phyloP scores from a whole-genome alignment of 1,140 invertebrate genomes.

The Cyrtorhinus lividipennis region DNA sequence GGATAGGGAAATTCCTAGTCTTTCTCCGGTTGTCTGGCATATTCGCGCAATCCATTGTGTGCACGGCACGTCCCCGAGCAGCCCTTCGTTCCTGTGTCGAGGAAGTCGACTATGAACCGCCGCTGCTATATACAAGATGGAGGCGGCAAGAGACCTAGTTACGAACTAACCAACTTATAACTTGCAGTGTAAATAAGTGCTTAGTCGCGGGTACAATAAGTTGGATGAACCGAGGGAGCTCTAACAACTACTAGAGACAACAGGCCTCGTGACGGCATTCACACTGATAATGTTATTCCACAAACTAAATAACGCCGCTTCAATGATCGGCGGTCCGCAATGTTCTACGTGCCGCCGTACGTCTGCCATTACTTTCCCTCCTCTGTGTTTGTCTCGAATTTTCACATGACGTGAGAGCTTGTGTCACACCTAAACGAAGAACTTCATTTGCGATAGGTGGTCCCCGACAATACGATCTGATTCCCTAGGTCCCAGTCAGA shows the following conservation, averaged over 20 bases:
- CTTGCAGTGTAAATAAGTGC: neutral
- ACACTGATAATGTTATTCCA: neutral
- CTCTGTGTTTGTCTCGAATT: too few relatives aligned
- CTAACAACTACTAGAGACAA: neutral
- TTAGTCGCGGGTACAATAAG: neutral
- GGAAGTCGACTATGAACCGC: neutral
- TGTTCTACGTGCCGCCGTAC: too few relatives aligned
- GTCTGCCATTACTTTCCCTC: too few relatives aligned
- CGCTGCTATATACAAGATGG: neutral
- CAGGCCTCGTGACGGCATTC: neutral
- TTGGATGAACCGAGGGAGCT: neutral
- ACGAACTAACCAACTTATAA: neutral
- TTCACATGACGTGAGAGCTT: too few relatives aligned
- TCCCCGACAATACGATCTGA: too few relatives aligned
- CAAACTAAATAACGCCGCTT: too few relatives aligned
- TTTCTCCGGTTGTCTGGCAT: neutral
- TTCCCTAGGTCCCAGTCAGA: too few relatives aligned
- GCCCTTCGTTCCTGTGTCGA: neutral
- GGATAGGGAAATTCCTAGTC: too few relatives aligned
- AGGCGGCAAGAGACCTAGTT: neutral
- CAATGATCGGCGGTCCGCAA: too few relatives aligned
- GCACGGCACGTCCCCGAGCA: neutral
- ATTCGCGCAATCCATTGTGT: neutral
- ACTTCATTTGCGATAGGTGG: too few relatives aligned
- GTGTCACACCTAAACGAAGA: too few relatives aligned